Conservation (phyloP, 2,888 invertebrate species). For the Luperina nickerlii region DNA sequence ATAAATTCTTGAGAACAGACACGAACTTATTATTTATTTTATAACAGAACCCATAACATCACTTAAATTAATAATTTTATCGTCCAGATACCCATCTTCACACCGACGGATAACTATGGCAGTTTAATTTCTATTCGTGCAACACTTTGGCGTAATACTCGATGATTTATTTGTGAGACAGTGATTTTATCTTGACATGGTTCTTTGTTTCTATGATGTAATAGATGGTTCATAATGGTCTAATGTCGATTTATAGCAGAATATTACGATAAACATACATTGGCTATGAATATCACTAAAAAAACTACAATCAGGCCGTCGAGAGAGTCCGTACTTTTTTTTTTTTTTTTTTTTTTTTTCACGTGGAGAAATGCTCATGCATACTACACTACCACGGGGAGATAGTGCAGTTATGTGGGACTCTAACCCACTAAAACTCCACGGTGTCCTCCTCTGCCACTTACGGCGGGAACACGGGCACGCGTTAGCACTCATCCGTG, state of each 20-base stretch:
- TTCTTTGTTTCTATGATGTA: neutral
- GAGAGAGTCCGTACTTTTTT: no score
- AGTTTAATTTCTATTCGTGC: slow-evolving; percentile 26
- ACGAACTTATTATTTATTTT: slow-evolving; percentile 78
- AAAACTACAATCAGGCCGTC: no score
- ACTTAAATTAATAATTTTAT: slow-evolving; percentile 72
- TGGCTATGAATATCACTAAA: no score
- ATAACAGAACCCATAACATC: slow-evolving; percentile 66
- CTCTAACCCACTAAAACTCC: no score
- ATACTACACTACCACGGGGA: no score
- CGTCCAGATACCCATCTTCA: slow-evolving; percentile 68
- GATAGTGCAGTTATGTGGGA: no score
- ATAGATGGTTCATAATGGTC: neutral
- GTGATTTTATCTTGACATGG: neutral
- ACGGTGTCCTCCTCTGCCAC: no score
- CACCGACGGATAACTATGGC: slow-evolving; percentile 38
- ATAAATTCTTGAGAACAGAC: slow-evolving; percentile 74
- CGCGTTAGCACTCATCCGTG: no score
- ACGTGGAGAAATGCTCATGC: no score
- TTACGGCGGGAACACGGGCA: no score
- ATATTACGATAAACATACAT: neutral
- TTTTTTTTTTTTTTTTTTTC: no score
- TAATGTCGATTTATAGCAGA: neutral
- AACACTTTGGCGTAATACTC: neutral
- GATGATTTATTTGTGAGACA: slow-evolving; percentile 8